These are phyloP conservation scores for Callipepla californica DNA, from an alignment of 2,113 vertebrate species.

Conservation along the genomic window DNA sequence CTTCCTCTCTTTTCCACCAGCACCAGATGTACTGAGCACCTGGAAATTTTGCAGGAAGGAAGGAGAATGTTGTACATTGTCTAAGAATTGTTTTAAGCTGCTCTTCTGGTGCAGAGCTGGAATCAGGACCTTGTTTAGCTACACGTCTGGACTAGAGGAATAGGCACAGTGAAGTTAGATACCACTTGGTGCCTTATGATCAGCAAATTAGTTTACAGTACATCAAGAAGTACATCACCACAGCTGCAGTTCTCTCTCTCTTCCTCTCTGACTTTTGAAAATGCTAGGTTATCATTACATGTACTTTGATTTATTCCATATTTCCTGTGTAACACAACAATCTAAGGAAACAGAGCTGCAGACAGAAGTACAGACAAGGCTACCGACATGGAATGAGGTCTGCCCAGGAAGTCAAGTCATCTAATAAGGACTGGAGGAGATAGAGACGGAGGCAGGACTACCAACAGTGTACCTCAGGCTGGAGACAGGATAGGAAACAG, in stretches of 20 bases:
- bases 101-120: conserved; percentile 18
- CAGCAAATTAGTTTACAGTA: neutral
- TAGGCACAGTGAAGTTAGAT: neutral
- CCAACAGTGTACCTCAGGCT: neutral
- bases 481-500: neutral
- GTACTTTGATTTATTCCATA: neutral
- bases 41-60: neutral
- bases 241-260: neutral
- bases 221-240: neutral
- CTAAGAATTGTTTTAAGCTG: conserved; percentile 44
- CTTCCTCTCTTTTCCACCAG: neutral
- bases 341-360: neutral
- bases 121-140: neutral
- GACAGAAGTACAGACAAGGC: neutral
- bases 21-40: neutral
- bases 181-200: neutral
- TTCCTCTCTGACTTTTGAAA: neutral
- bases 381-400: neutral
- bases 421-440: neutral
- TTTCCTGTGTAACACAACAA: conserved; percentile 4
- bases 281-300: neutral
- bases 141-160: neutral
- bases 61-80: conserved; percentile 8
- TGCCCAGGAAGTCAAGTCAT: neutral
- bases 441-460: neutral